Percentiles rank a stretch among this genome's conserved stretches.
phyloP scores from a whole-genome alignment of 2,113 vertebrate genomes.

The Harpagus bidentatus region DNA sequence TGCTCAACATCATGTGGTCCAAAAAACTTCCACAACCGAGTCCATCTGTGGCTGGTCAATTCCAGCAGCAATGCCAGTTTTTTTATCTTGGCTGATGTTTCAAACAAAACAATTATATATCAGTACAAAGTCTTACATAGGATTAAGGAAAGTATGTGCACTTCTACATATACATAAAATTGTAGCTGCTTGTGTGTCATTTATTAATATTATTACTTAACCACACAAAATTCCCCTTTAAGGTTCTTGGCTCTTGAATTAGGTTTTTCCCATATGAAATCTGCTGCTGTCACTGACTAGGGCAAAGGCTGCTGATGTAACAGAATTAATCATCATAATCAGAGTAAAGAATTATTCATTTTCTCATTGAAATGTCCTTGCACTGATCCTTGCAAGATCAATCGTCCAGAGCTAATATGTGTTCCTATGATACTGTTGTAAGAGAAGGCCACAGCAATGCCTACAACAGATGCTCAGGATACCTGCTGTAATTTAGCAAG shows the following conservation, averaged over 20 bases:
- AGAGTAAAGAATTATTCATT: neutral
- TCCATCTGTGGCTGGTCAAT: neutral
- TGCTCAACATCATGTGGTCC: neutral
- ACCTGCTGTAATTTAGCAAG: neutral
- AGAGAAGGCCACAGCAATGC: neutral
- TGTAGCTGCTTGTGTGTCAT: neutral
- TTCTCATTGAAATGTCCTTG: constrained; percentile 38
- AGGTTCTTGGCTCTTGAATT: neutral
- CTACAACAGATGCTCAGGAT: neutral
- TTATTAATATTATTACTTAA: neutral
- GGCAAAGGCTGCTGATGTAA: constrained; percentile 38
- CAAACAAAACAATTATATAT: neutral
- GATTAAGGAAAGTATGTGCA: neutral
- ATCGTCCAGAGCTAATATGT: neutral
- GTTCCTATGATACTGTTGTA: neutral
- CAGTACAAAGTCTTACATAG: neutral
- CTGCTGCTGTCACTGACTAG: neutral
- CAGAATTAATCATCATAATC: constrained; percentile 52
- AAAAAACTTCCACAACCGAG: neutral
- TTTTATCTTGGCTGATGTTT: neutral
- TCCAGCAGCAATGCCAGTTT: neutral
- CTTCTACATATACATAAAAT: neutral
- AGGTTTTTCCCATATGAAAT: neutral
- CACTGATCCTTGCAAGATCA: neutral
- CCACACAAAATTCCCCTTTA: neutral